phyloP scores from a whole-genome alignment of 2,797 vertebrate genomes.

The Peromyscus nudipes region DNA sequence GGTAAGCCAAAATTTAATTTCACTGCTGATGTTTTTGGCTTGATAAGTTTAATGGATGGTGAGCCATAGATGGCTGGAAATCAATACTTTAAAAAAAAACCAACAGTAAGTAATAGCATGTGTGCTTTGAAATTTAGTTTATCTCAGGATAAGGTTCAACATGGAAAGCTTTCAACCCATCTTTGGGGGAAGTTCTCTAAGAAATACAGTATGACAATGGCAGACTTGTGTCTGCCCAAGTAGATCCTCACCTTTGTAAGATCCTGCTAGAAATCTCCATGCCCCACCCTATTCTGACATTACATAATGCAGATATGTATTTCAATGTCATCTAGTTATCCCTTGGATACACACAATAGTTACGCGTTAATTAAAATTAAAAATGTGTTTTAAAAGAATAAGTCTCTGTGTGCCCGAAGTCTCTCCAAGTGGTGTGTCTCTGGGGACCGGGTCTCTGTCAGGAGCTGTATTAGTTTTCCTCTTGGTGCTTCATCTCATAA shows the following conservation, averaged over 20 bases:
- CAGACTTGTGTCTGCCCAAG: neutral
- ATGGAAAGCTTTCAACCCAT: neutral
- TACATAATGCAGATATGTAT: neutral
- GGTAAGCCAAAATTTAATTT: slow-evolving; percentile 77
- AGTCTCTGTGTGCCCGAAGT: neutral
- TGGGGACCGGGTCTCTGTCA: neutral
- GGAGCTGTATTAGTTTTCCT: neutral
- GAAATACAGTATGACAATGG: slow-evolving; percentile 1
- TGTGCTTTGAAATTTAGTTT: slow-evolving; percentile 66
- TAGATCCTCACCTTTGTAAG: neutral
- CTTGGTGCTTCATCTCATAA: neutral
- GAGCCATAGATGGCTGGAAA: slow-evolving; percentile 49
- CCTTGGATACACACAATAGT: neutral
- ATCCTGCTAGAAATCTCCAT: slow-evolving; percentile 28
- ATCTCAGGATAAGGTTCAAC: slow-evolving; percentile 11
- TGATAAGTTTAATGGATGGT: slow-evolving; percentile 65
- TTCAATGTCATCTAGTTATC: neutral
- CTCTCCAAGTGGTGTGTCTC: neutral
- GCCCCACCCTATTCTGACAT: neutral
- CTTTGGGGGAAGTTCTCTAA: slow-evolving; percentile 17
- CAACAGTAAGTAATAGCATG: slow-evolving; percentile 22
- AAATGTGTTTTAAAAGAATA: neutral
- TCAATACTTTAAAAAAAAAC: neutral
- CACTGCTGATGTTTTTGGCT: slow-evolving; percentile 23
- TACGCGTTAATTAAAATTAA: neutral